A percentile compares a stretch with the other conserved stretches of the same genome.
phyloP scores from a whole-genome alignment of 2,113 vertebrate species.

The Amblyopsis rosae region DNA sequence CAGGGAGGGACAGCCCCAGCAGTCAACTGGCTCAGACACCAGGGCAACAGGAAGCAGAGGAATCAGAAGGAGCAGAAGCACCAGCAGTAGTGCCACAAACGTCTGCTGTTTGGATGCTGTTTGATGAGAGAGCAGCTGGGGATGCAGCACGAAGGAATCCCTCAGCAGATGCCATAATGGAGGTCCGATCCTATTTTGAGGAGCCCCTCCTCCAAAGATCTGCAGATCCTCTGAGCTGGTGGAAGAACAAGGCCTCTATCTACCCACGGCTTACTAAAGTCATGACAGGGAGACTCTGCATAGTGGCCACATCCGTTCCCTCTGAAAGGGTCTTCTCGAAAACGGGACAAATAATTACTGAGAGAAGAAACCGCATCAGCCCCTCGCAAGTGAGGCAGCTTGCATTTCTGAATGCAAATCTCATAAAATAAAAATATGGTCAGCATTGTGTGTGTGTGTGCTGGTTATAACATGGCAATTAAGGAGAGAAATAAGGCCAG shows the following conservation, averaged over 20 bases:
- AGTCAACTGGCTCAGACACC: too few relatives aligned
- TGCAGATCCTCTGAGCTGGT: slow-evolving; percentile 15
- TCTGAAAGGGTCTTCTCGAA: slow-evolving; percentile 18
- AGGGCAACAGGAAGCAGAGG: too few relatives aligned
- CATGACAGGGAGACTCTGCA: slow-evolving; percentile 12
- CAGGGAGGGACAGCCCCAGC: too few relatives aligned
- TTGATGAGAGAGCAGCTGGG: slow-evolving; percentile 29
- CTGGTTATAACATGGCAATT: neutral
- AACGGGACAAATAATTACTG: slow-evolving; percentile 16
- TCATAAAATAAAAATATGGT: too few relatives aligned
- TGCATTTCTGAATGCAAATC: slow-evolving; percentile 19
- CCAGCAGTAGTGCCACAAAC: too few relatives aligned
- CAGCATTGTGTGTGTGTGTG: too few relatives aligned
- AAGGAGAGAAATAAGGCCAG: neutral
- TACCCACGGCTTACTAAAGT: slow-evolving; percentile 6
- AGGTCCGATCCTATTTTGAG: slow-evolving; percentile 1
- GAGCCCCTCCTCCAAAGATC: slow-evolving; percentile 4
- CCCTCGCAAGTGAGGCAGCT: slow-evolving; percentile 11
- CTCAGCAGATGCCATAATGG: slow-evolving; percentile 23
- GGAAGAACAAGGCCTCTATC: neutral
- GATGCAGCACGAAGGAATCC: slow-evolving; percentile 18
- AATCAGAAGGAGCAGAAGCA: too few relatives aligned
- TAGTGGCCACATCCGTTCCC: slow-evolving; percentile 18
- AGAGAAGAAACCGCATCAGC: slow-evolving; percentile 19
- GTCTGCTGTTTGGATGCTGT: slow-evolving; percentile 23